Evolutionary conservation across 1,140 invertebrate genomes (phyloP), one percentile per base, ranked within the genome.

Genomic region (Phocides pigmalion): DNA sequence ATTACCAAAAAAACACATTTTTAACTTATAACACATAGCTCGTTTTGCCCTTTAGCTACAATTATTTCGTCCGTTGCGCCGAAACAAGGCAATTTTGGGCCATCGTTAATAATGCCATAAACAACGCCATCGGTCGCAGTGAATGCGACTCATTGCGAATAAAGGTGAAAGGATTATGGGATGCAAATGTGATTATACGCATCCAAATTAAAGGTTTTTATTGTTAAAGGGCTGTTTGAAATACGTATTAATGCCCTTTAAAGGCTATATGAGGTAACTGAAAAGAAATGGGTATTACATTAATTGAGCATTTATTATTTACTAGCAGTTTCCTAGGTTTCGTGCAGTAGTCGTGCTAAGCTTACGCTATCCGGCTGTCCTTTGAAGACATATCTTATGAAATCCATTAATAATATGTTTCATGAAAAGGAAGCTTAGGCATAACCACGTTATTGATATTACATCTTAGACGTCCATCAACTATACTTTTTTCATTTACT

Each of bases 71-170:
- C 28, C 42, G 28, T 46, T 47, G 56, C 56, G 44, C 28, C 42
- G 28, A 59, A 59, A 59, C 56, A 59, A 59, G 56, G 56, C 56
- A 59, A 47, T 59, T 47, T 20, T 41, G 28, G n/a, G 9, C 17
- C 42, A 46, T 58, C 39, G 54, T 59, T 59, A 59, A 59, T 59
- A 59, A 59, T 59, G 56, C 56, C 28, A 59, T 59, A 59, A 59
- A 59, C 56, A 59, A 59, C 56, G 32, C 19, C 54, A 58, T 58
- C 41, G 41, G 15, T 15, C 54, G 39, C 54, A 22, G 46, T 58
- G 54, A 58, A 19, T 41, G 51, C 35, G 35, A 39, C 35, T 22
- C 20, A 54, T 35, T 11, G 15, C 22, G 56, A 47, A 46, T 46
- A 47, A 47, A 59, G 25, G 56, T 59, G 56, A 59, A 47, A 46